A percentile compares a stretch with the other conserved stretches of the same genome.
phyloP scores from a whole-genome alignment of 2,888 invertebrate species.

The Hypolimnas misippus region DNA sequence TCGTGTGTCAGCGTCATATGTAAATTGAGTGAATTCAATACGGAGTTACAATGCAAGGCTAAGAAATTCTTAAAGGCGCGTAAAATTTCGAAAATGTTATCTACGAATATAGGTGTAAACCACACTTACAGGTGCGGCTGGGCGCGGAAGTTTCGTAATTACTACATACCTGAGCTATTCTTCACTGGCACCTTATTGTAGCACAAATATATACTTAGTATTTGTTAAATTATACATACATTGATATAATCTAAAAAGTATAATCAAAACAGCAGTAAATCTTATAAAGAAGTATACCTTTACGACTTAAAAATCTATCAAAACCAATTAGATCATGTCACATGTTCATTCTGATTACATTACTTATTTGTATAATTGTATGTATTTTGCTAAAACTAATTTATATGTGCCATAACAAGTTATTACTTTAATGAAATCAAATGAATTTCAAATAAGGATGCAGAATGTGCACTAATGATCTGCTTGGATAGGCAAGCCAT shows the following conservation, averaged over 20 bases:
- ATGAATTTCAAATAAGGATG: constrained; percentile 19
- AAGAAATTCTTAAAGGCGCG: constrained; percentile 10
- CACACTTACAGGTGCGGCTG: constrained; percentile 27
- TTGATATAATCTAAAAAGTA: no score
- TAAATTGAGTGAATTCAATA: constrained; percentile 25
- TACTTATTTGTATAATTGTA: no score
- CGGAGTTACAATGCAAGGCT: constrained; percentile 16
- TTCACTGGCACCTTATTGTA: constrained; percentile 16
- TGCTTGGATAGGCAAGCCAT: constrained; percentile 55
- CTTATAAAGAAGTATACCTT: no score
- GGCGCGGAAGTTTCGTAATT: constrained; percentile 33
- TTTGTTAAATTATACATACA: no score
- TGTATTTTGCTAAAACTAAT: neutral
- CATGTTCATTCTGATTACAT: no score
- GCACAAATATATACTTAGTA: no score
- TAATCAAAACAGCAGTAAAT: no score
- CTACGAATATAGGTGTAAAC: constrained; percentile 2
- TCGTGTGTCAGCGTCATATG: constrained; percentile 41
- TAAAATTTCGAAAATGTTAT: constrained; percentile 24
- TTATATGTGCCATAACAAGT: neutral
- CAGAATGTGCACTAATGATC: constrained; percentile 53
- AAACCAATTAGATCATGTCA: no score
- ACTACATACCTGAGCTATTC: constrained; percentile 23
- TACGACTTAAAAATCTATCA: no score
- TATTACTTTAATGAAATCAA: constrained; percentile 2